phyloP scores from a whole-genome alignment of 2,113 vertebrate species.

The Dasyurus viverrinus region DNA sequence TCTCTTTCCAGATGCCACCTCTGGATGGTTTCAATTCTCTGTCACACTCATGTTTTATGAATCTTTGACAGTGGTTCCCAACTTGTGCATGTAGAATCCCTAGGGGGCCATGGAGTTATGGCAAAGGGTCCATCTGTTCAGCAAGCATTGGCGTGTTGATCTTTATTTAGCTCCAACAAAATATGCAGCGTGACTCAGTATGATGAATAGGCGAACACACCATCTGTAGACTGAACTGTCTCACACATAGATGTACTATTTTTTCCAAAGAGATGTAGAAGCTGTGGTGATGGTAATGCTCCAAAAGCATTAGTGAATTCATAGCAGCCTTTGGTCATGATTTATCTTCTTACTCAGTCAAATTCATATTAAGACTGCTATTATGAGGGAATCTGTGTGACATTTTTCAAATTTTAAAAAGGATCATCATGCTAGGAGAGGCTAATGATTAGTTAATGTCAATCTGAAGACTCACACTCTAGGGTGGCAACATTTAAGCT shows the following conservation, averaged over 20 bases:
- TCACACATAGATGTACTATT: neutral
- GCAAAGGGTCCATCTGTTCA: slow-evolving; percentile 3
- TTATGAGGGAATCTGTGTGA: neutral
- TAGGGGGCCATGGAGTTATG: neutral
- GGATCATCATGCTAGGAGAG: neutral
- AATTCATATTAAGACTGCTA: neutral
- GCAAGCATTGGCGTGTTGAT: neutral
- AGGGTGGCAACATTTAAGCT: neutral
- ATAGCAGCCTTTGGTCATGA: neutral
- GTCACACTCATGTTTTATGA: slow-evolving; percentile 1
- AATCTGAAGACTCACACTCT: neutral
- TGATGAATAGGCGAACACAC: neutral
- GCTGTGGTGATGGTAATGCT: neutral
- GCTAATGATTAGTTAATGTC: neutral
- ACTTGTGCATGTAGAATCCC: neutral
- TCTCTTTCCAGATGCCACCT: neutral
- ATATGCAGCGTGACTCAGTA: neutral
- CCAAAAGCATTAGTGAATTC: neutral
- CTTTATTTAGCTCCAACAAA: slow-evolving; percentile 1
- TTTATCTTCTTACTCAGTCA: neutral
- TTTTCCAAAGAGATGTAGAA: neutral
- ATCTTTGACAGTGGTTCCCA: neutral
- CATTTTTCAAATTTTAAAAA: neutral
- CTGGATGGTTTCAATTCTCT: neutral
- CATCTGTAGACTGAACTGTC: neutral